Base-by-base conservation (phyloP, 2,797 vertebrate species). In the Acanthis flammea region DNA sequence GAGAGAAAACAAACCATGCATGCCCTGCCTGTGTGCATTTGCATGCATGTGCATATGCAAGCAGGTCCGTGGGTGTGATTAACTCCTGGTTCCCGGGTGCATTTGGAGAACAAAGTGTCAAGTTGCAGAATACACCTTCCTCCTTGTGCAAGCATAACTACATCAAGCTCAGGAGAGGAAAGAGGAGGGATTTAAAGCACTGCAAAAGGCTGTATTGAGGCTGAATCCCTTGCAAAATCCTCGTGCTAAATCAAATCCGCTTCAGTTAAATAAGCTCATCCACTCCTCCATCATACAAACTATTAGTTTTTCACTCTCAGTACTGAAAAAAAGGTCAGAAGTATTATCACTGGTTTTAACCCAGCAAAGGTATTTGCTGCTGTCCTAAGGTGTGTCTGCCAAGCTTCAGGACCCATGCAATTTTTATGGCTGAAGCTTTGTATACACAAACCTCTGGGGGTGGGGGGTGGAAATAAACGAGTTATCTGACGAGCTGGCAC, bases 181-280 rank as follows among this genome's bases (percentile, higher is more conserved):
- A 83, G 48, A 84, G 55, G 57, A 86, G 75, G 88, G 71, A 88
- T 92, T 86, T 70, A 92, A 90, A 94, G 65, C 60, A 25, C 75
- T 95, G 93, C 74, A 83, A 94, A 68, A 66, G 45, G 47, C 53
- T 58, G 53, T 74, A 31, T 16, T 44, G 68, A 81, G 54, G 47
- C 66, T 48, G 50, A 92, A 77, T 75, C 44, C 61, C 31, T 82
- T 25, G 41, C 81, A 92, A 90, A 95, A 90, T 44, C 63, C 42
- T 79, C 7, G 3, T 60, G 31, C 71, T 87, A 88, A 82, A 84
- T 93, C 72, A 89, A 86, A 92, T 27, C 35, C 2, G 2, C 76
- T 86, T 57, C 80, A 82, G 63, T 94, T 92, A 95, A 90, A 90
- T 67, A 84, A 88, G 60, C 54, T 88, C 86, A 68, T 55, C 47